These are phyloP conservation scores for Enoplosus armatus DNA, from an alignment of 2,797 vertebrate genomes.

Conservation along the genomic window DNA sequence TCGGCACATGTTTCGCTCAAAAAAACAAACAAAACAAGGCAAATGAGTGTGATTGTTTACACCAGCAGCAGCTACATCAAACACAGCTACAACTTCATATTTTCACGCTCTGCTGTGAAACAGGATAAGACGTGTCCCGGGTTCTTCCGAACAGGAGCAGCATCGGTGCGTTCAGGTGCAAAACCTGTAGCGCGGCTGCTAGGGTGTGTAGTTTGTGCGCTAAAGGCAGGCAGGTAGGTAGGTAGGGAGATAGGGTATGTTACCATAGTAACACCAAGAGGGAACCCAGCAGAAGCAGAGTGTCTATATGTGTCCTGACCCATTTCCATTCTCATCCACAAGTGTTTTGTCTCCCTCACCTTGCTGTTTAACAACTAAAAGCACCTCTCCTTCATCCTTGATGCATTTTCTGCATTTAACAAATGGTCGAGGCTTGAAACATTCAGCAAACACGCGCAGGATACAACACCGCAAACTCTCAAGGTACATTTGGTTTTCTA, in stretches of 20 bases:
- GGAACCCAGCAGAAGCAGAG: slow-evolving; percentile 81
- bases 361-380: slow-evolving; percentile 76
- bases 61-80: slow-evolving; percentile 49
- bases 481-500: slow-evolving; percentile 54
- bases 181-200: slow-evolving; percentile 77
- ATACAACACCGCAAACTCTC: slow-evolving; percentile 39
- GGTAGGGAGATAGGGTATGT: slow-evolving; percentile 80
- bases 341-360: slow-evolving; percentile 80
- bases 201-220: slow-evolving; percentile 70
- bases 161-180: slow-evolving; percentile 77
- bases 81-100: slow-evolving; percentile 55
- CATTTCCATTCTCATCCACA: slow-evolving; percentile 83
- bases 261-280: slow-evolving; percentile 88
- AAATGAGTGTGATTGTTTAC: slow-evolving; percentile 54
- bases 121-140: slow-evolving; percentile 54
- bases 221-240: slow-evolving; percentile 72
- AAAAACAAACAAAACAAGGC: slow-evolving; percentile 1
- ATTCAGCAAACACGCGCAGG: slow-evolving; percentile 23
- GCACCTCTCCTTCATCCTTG: slow-evolving; percentile 66
- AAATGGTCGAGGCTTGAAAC: slow-evolving; percentile 52
- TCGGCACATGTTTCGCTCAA: slow-evolving; percentile 28
- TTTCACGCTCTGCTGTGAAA: slow-evolving; percentile 53
- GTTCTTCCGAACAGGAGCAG: slow-evolving; percentile 52
- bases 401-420: slow-evolving; percentile 57
- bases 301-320: slow-evolving; percentile 86